A percentile compares a stretch with the other conserved stretches of the same genome.
Conservation (phyloP, 2,888 invertebrate genomes). For the Acanthosepion lycidas region DNA sequence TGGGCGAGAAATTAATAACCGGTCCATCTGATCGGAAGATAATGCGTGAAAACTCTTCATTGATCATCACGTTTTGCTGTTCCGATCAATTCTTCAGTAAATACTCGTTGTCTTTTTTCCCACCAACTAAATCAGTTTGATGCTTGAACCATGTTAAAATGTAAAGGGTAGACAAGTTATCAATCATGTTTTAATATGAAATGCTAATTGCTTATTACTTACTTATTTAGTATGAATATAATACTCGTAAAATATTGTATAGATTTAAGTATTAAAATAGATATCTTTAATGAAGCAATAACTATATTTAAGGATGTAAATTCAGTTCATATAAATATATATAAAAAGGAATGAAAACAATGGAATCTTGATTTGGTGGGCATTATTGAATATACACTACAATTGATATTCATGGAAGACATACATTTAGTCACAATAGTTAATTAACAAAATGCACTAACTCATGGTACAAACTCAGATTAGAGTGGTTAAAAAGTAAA, state of each 20-base stretch:
- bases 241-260: background rate
- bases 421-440: background rate
- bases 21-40: slow-evolving; percentile 36
- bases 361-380: too few species aligned
- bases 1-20: slow-evolving; percentile 43
- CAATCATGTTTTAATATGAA: background rate
- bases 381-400: background rate
- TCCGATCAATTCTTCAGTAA: background rate
- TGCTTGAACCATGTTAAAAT: background rate
- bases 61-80: slow-evolving; percentile 4
- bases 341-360: background rate
- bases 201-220: background rate
- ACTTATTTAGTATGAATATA: background rate
- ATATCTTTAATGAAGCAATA: background rate
- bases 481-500: background rate
- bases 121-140: background rate
- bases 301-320: background rate
- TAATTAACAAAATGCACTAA: background rate
- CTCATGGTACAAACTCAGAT: background rate
- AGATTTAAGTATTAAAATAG: background rate
- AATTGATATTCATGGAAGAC: background rate
- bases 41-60: slow-evolving; percentile 34
- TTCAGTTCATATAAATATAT: background rate
- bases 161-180: background rate
- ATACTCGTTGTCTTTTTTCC: background rate